Evolutionary conservation across 2,113 vertebrate genomes (phyloP), one percentile per base, ranked within the genome.

Genomic region (Pterophyllum scalare): DNA sequence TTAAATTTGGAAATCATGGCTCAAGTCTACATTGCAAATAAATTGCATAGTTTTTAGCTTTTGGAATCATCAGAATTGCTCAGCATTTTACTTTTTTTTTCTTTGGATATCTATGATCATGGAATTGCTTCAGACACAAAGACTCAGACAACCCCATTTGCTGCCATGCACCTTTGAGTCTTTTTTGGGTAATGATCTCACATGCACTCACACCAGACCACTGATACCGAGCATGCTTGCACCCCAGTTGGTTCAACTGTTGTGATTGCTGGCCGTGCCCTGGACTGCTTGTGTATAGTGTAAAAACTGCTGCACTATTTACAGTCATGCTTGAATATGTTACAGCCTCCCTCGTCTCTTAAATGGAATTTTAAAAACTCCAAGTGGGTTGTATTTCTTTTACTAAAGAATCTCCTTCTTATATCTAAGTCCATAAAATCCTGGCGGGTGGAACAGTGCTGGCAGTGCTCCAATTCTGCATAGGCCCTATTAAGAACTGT

Each of bases 271-370:
- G 65, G 26, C 43, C 65, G 8, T 72, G 65, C 3, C 43, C 1
- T 13, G 24, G 43, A 31, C 43, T 0, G 15, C 65, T 72, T 72
- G 6, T 20, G 24, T 52, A 72, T 72, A 24, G 8, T 72, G 24
- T 72, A 38, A 52, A 31, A 72, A 72, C 17, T 5, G 40, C 40
- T 52, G 26, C 28, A 72, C 0, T 6, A 0, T 72, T 72, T 72
- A 31, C 65, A 72, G 43, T 72, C 43, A 31, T 52, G 24, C 65
- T 72, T 72, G 26, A 52, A 49, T 72, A 52, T 52, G 65, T 72
- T 72, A 31, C 65, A 52, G 49, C 26, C 20, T 70, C 24, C 28
- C 40, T 28, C 28, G 9, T 49, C 24, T 70, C 65, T 49, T 12
- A 49, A 28, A 49, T 10, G 19, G 24, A 70, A 28, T 70, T 70